A percentile compares a stretch with the other conserved stretches of the same genome.
Evolutionary conservation across 2,888 invertebrate genomes (phyloP).

Genomic region (Lissonota sp.): DNA sequence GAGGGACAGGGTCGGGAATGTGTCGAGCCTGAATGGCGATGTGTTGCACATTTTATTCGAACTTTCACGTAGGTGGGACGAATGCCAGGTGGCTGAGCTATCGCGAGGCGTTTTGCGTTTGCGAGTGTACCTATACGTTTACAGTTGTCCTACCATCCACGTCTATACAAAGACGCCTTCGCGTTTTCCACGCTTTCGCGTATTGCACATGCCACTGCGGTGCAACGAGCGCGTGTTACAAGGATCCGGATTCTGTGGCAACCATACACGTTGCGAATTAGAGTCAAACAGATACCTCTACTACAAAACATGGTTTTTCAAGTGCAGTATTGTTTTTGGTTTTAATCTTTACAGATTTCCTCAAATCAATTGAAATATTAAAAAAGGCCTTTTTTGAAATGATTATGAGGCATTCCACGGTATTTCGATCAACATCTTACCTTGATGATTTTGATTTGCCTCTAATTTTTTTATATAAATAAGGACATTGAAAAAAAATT

Average conservation of each 20-base stretch:
- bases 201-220: background rate
- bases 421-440: too few relatives aligned
- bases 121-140: background rate
- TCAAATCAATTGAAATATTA: too few relatives aligned
- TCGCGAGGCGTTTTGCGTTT: constrained; percentile 43
- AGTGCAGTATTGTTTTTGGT: too few relatives aligned
- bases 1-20: constrained; percentile 58
- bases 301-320: too few relatives aligned
- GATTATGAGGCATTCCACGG: too few relatives aligned
- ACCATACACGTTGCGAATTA: background rate
- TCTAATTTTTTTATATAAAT: too few relatives aligned
- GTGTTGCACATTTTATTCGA: constrained; percentile 59
- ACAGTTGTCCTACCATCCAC: background rate
- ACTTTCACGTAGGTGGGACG: constrained; percentile 68
- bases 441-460: too few relatives aligned
- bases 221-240: background rate
- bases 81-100: constrained; percentile 65
- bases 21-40: constrained; percentile 28
- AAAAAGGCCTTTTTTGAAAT: too few relatives aligned
- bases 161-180: constrained; percentile 4
- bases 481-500: too few relatives aligned
- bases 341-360: too few relatives aligned
- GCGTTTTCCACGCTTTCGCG: constrained; percentile 15
- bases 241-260: background rate
- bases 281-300: too few relatives aligned